Evolutionary conservation across 2,888 invertebrate species (phyloP), one percentile per base, ranked within the genome.

Genomic region (Elgonia sp.): DNA sequence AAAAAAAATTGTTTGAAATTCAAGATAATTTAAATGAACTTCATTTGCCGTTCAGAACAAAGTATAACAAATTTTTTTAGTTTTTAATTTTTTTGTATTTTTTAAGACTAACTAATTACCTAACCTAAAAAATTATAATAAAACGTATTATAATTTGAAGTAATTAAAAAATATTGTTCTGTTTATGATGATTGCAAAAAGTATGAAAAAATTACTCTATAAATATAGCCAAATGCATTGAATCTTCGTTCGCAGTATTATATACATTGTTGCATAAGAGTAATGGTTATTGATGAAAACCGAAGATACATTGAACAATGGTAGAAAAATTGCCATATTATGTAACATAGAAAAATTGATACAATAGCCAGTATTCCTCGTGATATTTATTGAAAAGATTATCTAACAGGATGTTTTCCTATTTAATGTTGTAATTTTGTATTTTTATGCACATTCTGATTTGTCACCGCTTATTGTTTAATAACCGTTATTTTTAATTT

Each of bases 231-330:
- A n/a, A 53, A 53, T 37, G 50, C 18, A 50, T 62, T 62, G 40
- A 82, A 65, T 72, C 42, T 63, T 73, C 73, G 63, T 65, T 40
- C 40, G 29, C 20, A 18, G 46, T 37, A n/a, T n/a, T n/a, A n/a
- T n/a, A 29, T 29, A 50, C 67, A 83, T 75, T 69, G 75, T 75
- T 83, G 75, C 75, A 53, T 84, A 77, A 84, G 70, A 84, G 57
- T 79, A 84, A 84, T 84, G 72, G 84, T 84, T 84, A 84, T 84
- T 84, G 84, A 84, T 84, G 72, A 63, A 79, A 84, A 55, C 42
- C 46, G 53, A 70, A 72, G 84, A 84, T 84, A 79, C 37, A 77
- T 79, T 46, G 72, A 84, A 77, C 84, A 84, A 77, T 84, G 77
- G 79, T 9, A 65, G 73, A 79, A 84, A 84, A 84, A 84, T 84